Conservation (phyloP, 2,888 invertebrate genomes). For the Drosophila pseudotakahashii region DNA sequence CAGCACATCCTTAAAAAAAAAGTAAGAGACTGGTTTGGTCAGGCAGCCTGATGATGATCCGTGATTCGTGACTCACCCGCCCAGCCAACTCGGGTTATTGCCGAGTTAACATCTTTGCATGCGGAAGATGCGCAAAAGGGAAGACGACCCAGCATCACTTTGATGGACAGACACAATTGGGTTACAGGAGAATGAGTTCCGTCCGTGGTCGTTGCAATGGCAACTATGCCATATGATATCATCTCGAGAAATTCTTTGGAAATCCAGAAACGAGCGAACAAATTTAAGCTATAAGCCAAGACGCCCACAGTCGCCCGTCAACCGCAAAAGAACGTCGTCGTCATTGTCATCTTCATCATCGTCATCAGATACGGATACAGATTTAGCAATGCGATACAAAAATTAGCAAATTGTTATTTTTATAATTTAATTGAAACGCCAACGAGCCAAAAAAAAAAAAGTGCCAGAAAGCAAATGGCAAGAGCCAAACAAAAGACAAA, state of each 20-base stretch:
- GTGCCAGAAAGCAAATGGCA: slow-evolving; percentile 33
- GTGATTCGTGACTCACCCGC: slow-evolving; percentile 32
- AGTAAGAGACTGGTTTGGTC: slow-evolving; percentile 20
- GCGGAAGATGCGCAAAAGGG: slow-evolving; percentile 18
- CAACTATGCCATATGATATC: slow-evolving; percentile 43
- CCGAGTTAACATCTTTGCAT: slow-evolving; percentile 30
- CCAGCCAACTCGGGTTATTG: slow-evolving; percentile 26
- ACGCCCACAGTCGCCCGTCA: slow-evolving; percentile 35
- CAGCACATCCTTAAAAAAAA: slow-evolving; percentile 55
- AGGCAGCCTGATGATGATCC: slow-evolving; percentile 4
- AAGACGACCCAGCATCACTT: slow-evolving; percentile 28
- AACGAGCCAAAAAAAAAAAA: slow-evolving; percentile 49
- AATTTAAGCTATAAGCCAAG: slow-evolving; percentile 13
- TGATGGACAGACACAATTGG: slow-evolving; percentile 66
- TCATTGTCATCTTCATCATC: slow-evolving; percentile 43
- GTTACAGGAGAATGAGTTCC: slow-evolving; percentile 42
- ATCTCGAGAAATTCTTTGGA: slow-evolving; percentile 39
- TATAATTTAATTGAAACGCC: slow-evolving; percentile 72
- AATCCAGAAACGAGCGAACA: slow-evolving; percentile 16
- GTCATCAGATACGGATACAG: slow-evolving; percentile 34
- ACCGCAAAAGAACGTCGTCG: slow-evolving; percentile 35
- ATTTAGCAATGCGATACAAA: slow-evolving; percentile 54
- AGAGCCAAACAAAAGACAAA: slow-evolving; percentile 34
- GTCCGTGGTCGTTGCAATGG: slow-evolving; percentile 15
- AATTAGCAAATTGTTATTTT: slow-evolving; percentile 77